Evolutionary conservation across 2,888 invertebrate species (phyloP).

Genomic region (Chrysina gloriosa): DNA sequence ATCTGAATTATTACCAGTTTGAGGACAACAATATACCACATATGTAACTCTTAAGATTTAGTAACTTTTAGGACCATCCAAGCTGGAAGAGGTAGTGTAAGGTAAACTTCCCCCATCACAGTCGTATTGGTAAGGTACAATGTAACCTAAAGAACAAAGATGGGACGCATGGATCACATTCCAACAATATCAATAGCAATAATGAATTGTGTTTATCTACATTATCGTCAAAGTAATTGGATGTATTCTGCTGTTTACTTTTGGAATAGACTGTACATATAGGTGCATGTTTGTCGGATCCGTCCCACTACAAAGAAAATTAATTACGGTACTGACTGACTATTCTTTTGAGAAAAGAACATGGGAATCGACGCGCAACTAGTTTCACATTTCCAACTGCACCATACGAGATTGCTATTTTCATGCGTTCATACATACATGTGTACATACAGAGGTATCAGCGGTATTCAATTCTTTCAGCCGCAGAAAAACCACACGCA

Average conservation of each 20-base stretch:
- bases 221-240: not conserved
- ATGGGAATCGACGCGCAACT: slow-evolving; percentile 38
- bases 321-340: slow-evolving; percentile 37
- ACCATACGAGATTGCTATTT: not conserved
- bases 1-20: too few relatives aligned
- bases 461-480: slow-evolving; percentile 23
- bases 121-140: too few relatives aligned
- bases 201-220: too few relatives aligned
- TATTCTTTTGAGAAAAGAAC: slow-evolving; percentile 29
- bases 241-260: not conserved
- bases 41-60: too few relatives aligned
- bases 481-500: slow-evolving; percentile 30
- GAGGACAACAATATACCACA: too few relatives aligned
- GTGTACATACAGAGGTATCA: slow-evolving; percentile 2
- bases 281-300: not conserved
- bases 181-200: too few relatives aligned
- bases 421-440: slow-evolving; percentile 5
- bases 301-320: slow-evolving; percentile 34
- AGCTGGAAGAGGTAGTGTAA: too few relatives aligned
- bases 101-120: too few relatives aligned
- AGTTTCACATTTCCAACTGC: slow-evolving; percentile 42
- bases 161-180: too few relatives aligned
- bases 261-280: not conserved
- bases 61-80: too few relatives aligned
- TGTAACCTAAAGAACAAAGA: too few relatives aligned